phyloP scores from a whole-genome alignment of 2,113 vertebrate species.

The Sebastes fasciatus region DNA sequence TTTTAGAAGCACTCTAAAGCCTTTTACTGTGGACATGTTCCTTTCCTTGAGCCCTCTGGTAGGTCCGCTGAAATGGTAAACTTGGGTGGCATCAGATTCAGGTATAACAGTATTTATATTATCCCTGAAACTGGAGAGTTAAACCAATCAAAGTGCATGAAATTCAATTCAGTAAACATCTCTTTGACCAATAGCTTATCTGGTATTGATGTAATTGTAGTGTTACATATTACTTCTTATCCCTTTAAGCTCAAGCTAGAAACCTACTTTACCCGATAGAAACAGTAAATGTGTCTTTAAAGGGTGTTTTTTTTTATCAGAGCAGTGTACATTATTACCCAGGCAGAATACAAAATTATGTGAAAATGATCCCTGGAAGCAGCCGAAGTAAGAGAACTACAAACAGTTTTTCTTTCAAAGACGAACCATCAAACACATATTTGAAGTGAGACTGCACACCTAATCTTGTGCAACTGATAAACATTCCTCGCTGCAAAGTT shows the following conservation, averaged over 20 bases:
- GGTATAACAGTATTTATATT: not conserved
- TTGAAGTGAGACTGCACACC: not conserved
- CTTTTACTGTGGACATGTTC: not conserved
- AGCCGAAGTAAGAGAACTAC: not conserved
- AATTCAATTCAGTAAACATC: not conserved
- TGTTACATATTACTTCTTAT: too few relatives aligned
- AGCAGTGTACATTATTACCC: not conserved
- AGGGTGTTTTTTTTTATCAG: not conserved
- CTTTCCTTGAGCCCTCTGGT: not conserved
- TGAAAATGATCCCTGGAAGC: not conserved
- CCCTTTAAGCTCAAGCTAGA: not conserved
- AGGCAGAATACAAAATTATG: conserved; percentile 2
- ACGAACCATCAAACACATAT: not conserved
- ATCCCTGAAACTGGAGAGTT: not conserved
- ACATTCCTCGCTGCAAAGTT: not conserved
- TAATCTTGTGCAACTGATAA: not conserved
- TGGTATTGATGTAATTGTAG: not conserved
- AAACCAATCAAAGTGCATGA: not conserved
- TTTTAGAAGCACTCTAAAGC: not conserved
- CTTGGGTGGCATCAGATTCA: not conserved
- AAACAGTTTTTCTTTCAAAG: not conserved
- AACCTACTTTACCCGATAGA: not conserved
- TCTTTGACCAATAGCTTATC: not conserved
- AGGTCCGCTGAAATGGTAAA: not conserved
- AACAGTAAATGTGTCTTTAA: not conserved